phyloP scores from a whole-genome alignment of 1,140 invertebrate species.

The Trichomalopsis sarcophagae region DNA sequence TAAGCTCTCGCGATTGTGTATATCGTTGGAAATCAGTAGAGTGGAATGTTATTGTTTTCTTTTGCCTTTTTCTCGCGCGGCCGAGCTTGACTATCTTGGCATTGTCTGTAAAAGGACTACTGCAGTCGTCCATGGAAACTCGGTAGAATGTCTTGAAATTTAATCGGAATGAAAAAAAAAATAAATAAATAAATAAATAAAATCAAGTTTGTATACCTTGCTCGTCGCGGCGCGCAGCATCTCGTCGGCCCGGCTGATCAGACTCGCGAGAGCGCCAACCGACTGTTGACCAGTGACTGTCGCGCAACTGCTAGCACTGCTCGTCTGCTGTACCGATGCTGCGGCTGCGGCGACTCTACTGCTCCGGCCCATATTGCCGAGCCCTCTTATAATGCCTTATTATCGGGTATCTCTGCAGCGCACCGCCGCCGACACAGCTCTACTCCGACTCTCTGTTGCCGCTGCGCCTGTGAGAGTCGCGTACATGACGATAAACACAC shows the following conservation, averaged over 20 bases:
- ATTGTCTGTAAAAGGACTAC: no score
- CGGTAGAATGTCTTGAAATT: no score
- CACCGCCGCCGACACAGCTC: neutral
- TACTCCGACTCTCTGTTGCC: neutral
- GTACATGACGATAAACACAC: no score
- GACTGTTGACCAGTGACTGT: neutral
- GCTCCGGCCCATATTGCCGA: neutral
- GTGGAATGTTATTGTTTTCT: conserved; percentile 11
- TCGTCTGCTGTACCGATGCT: neutral
- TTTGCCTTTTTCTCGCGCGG: neutral
- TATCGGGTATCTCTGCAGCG: conserved; percentile 24
- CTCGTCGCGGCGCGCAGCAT: conserved; percentile 54
- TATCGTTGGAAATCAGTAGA: neutral
- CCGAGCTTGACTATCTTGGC: no score
- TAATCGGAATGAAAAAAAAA: no score
- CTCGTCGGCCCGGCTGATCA: conserved; percentile 19
- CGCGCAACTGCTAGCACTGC: neutral
- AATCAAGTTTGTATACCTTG: conserved; percentile 51
- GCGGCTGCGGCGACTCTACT: conserved; percentile 25
- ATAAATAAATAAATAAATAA: neutral
- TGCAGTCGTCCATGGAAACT: no score
- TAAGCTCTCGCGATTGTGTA: no score
- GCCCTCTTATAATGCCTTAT: conserved; percentile 32
- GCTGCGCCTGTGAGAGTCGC: neutral
- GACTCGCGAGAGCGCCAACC: neutral